Evolutionary conservation across 2,797 vertebrate species (phyloP).

Genomic region (Sebastolobus altivelis): DNA sequence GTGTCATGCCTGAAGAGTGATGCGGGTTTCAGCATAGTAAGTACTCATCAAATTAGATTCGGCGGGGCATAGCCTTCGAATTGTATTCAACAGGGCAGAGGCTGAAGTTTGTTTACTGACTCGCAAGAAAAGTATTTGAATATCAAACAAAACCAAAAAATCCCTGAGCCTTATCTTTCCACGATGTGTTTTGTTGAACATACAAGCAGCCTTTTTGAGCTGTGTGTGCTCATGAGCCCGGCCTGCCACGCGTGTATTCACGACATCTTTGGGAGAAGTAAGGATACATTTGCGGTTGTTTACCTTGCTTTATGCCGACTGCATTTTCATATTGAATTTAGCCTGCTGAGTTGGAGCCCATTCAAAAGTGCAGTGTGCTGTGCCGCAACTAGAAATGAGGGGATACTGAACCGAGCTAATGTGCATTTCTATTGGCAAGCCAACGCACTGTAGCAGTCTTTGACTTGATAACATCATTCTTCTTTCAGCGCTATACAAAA

Average conservation of each 20-base stretch:
- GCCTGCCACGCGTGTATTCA: slow-evolving; percentile 36
- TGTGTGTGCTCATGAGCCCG: slow-evolving; percentile 30
- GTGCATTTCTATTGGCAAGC: slow-evolving; percentile 67
- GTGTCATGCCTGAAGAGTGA: slow-evolving; percentile 70
- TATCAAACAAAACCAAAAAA: slow-evolving; percentile 56
- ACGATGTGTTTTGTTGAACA: slow-evolving; percentile 59
- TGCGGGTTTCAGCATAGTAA: slow-evolving; percentile 64
- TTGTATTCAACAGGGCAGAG: slow-evolving; percentile 60
- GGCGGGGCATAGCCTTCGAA: slow-evolving; percentile 58
- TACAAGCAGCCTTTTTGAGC: slow-evolving; percentile 41
- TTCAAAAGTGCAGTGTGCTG: slow-evolving; percentile 63
- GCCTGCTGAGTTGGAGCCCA: slow-evolving; percentile 67
- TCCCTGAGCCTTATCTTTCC: slow-evolving; percentile 37
- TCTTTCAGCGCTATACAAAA: slow-evolving; percentile 58
- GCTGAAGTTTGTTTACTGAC: slow-evolving; percentile 68
- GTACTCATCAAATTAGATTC: slow-evolving; percentile 66
- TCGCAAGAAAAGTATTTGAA: slow-evolving; percentile 64
- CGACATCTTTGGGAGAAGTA: slow-evolving; percentile 50
- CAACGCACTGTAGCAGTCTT: slow-evolving; percentile 58
- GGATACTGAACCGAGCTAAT: slow-evolving; percentile 67
- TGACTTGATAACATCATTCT: slow-evolving; percentile 73
- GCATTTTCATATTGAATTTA: slow-evolving; percentile 77
- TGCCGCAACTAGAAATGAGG: slow-evolving; percentile 48
- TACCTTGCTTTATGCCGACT: slow-evolving; percentile 69
- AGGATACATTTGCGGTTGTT: slow-evolving; percentile 63